Evolutionary conservation across 2,797 vertebrate species (phyloP).

Genomic region (Schizopygopsis pylzovi): DNA sequence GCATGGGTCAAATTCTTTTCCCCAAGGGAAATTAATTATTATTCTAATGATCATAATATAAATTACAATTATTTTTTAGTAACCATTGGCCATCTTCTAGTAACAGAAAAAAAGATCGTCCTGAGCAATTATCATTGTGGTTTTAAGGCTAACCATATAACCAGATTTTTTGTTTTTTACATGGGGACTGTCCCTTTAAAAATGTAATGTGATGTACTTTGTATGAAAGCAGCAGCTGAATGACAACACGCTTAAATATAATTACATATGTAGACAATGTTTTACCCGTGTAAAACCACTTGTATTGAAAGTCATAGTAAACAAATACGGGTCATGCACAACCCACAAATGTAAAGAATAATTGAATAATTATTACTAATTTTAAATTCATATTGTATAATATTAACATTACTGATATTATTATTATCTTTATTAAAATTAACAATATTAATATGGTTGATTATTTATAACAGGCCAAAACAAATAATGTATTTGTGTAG

Average conservation of each 20-base stretch:
- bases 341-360: background rate
- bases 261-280: background rate
- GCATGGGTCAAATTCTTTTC: background rate
- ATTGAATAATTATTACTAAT: background rate
- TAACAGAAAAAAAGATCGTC: too few species aligned
- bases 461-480: background rate
- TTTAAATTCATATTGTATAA: background rate
- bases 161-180: too few species aligned
- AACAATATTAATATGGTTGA: background rate
- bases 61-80: background rate
- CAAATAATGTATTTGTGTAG: background rate
- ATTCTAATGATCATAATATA: background rate
- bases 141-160: background rate
- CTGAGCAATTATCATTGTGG: background rate
- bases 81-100: background rate
- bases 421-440: background rate
- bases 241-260: background rate
- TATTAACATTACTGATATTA: background rate
- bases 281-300: background rate
- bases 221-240: too few species aligned
- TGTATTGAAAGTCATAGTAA: background rate
- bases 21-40: background rate
- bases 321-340: background rate
- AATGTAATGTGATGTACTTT: too few species aligned
- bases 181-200: too few species aligned